Percentiles rank a stretch among this genome's conserved stretches.
phyloP scores from a whole-genome alignment of 2,797 vertebrate species.

The Gila robusta region DNA sequence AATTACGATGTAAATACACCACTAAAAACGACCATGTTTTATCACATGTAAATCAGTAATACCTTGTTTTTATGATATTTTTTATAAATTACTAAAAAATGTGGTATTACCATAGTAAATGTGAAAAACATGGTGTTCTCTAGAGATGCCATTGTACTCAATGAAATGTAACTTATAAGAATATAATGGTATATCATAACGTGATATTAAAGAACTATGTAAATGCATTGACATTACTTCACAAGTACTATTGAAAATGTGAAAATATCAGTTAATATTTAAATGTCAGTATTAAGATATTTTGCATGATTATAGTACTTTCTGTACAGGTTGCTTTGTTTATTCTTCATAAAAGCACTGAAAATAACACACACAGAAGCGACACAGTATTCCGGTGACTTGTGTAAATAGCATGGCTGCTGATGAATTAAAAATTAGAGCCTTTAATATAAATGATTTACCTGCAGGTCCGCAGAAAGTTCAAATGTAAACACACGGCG shows the following conservation, averaged over 20 bases:
- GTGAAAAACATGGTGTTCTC: no score
- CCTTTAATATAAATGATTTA: not conserved
- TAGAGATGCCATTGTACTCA: no score
- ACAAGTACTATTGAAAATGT: not conserved
- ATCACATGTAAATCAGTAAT: no score
- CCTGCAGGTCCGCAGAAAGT: not conserved
- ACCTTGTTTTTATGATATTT: no score
- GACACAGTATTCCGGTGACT: not conserved
- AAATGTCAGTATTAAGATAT: not conserved
- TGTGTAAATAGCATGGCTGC: no score
- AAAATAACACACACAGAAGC: not conserved
- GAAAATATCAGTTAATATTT: not conserved
- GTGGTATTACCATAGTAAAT: no score
- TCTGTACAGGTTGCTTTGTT: not conserved
- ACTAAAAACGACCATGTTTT: not conserved
- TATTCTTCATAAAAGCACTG: not conserved
- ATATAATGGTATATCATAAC: no score
- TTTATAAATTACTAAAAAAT: no score
- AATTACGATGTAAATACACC: not conserved
- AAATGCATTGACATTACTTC: not conserved
- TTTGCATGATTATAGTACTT: no score
- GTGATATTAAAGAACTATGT: not conserved
- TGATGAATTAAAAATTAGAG: no score
- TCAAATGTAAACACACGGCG: constrained; percentile 16
- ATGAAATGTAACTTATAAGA: no score